Evolutionary conservation across 2,888 invertebrate species (phyloP).

Genomic region (Hypomecis punctinalis): DNA sequence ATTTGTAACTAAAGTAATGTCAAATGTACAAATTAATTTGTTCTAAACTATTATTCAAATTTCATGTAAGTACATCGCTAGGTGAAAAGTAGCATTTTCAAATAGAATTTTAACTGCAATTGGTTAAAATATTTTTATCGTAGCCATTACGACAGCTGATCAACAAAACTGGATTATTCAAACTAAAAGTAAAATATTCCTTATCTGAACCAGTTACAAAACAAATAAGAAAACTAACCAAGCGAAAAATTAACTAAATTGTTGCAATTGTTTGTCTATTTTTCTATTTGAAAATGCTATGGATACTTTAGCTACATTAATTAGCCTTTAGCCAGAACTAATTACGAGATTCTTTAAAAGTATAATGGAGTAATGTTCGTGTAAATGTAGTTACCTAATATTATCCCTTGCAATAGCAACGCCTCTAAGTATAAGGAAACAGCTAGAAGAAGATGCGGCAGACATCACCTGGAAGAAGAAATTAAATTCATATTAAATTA

Average conservation of each 20-base stretch:
- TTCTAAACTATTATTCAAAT: slow-evolving; percentile 2
- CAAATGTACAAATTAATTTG: background rate
- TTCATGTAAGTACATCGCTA: background rate
- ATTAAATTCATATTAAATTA: background rate
- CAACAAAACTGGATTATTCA: too few relatives aligned
- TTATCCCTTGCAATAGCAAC: slow-evolving; percentile 55
- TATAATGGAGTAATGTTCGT: slow-evolving; percentile 10
- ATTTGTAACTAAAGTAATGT: background rate
- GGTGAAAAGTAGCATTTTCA: background rate
- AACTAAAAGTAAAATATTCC: too few relatives aligned
- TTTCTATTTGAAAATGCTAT: too few relatives aligned
- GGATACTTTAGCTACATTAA: background rate
- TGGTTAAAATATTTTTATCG: background rate
- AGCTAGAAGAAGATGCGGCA: slow-evolving; percentile 42
- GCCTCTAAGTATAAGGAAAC: slow-evolving; percentile 50
- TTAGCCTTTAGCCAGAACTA: background rate
- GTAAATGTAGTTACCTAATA: slow-evolving; percentile 26
- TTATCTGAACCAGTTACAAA: too few relatives aligned
- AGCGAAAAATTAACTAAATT: too few relatives aligned
- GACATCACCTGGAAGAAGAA: slow-evolving; percentile 48
- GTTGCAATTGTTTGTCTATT: too few relatives aligned
- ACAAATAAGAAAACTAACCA: too few relatives aligned
- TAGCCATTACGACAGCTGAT: too few relatives aligned
- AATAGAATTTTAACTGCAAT: background rate
- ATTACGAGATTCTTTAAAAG: background rate